Conservation (phyloP, 2,113 vertebrate genomes). For the Thalassoma bifasciatum region DNA sequence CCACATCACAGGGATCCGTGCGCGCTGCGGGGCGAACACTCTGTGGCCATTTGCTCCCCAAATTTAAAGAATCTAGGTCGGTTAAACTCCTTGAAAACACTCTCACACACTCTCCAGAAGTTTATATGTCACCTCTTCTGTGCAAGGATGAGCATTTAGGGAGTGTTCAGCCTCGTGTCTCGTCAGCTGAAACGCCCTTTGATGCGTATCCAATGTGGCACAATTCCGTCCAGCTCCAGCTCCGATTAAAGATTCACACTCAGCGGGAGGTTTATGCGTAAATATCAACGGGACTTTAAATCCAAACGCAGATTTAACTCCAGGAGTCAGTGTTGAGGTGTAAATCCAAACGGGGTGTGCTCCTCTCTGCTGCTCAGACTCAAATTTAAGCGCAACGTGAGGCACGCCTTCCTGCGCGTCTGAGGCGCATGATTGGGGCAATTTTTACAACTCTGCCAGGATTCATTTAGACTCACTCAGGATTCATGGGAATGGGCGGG, state of each 20-base stretch:
- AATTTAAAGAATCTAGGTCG: background rate
- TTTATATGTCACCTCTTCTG: conserved; percentile 17
- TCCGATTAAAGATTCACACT: background rate
- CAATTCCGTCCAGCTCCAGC: conserved; percentile 11
- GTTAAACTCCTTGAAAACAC: conserved; percentile 1
- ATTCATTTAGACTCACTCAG: conserved; percentile 23
- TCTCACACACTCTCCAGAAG: background rate
- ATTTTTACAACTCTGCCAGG: conserved; percentile 65
- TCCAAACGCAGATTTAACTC: background rate
- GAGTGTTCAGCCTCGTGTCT: background rate
- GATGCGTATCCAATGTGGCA: conserved; percentile 60
- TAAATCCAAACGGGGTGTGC: conserved; percentile 46
- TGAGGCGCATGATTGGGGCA: conserved; percentile 70
- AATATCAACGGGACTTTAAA: background rate
- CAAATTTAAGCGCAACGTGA: conserved; percentile 67
- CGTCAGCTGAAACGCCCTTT: background rate
- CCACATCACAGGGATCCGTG: conserved; percentile 40
- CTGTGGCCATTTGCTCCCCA: conserved; percentile 22
- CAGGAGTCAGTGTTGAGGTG: background rate
- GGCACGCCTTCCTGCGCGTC: conserved; percentile 74
- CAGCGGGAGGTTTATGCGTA: background rate
- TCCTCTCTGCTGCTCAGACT: conserved; percentile 37
- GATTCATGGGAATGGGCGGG: conserved; percentile 32
- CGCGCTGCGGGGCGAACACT: conserved; percentile 47
- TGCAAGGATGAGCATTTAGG: conserved; percentile 4